phyloP scores from a whole-genome alignment of 2,113 vertebrate species.

The Melanotaenia duboulayi region DNA sequence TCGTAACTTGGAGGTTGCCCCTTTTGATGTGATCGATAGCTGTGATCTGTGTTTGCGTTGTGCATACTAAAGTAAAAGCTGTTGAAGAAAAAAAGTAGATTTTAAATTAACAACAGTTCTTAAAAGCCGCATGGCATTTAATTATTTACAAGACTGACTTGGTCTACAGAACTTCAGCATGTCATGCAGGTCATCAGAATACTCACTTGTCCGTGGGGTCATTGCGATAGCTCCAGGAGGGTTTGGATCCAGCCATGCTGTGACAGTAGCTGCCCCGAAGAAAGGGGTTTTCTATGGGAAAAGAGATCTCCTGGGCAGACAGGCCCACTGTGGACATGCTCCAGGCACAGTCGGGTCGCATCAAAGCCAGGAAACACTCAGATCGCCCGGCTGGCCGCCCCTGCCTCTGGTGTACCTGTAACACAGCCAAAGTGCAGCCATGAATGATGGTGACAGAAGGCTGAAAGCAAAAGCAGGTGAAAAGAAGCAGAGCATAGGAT shows the following conservation, averaged over 20 bases:
- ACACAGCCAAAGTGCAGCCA: constrained; percentile 46
- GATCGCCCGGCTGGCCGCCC: constrained; percentile 71
- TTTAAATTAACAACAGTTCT: neutral
- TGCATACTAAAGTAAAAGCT: constrained; percentile 90
- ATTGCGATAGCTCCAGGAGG: constrained; percentile 85
- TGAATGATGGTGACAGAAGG: constrained; percentile 34
- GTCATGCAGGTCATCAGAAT: constrained; percentile 18
- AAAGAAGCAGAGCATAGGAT: constrained; percentile 18
- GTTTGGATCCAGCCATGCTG: constrained; percentile 87
- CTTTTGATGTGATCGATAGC: constrained; percentile 74
- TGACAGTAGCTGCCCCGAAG: constrained; percentile 85
- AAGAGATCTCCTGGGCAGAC: constrained; percentile 91
- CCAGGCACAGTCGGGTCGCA: constrained; percentile 83
- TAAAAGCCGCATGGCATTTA: constrained; percentile 1
- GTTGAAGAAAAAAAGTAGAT: constrained; percentile 13
- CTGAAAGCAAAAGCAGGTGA: constrained; percentile 40
- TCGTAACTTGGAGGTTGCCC: constrained; percentile 64
- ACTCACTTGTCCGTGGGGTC: constrained; percentile 89
- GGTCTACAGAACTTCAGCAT: constrained; percentile 13
- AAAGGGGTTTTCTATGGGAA: constrained; percentile 88
- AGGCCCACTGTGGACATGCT: constrained; percentile 94
- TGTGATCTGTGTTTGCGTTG: constrained; percentile 82
- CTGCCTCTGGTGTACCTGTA: constrained; percentile 71
- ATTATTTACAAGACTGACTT: constrained; percentile 1
- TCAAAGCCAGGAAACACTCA: constrained; percentile 83